Conservation (phyloP, 2,113 vertebrate species). For the Arothron firmamentum region DNA sequence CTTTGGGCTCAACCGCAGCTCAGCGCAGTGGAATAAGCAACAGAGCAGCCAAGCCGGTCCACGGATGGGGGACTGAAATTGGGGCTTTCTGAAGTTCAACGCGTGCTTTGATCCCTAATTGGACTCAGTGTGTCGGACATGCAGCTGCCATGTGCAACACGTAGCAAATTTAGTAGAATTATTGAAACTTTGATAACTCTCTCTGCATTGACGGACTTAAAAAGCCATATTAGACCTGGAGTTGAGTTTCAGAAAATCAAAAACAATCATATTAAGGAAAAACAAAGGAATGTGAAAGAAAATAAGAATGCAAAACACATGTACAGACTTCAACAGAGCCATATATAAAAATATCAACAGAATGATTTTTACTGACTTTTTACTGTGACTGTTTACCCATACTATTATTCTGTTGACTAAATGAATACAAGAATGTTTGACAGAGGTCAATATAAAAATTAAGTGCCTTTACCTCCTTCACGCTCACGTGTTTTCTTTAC, state of each 20-base stretch:
- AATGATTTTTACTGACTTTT: slow-evolving; percentile 42
- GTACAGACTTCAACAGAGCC: slow-evolving; percentile 50
- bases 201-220: slow-evolving; percentile 40
- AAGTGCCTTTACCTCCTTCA: slow-evolving; percentile 57
- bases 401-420: slow-evolving; percentile 45
- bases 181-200: slow-evolving; percentile 37
- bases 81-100: slow-evolving; percentile 84
- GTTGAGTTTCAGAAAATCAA: slow-evolving; percentile 34
- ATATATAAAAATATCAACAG: slow-evolving; percentile 36
- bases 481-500: slow-evolving; percentile 27
- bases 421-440: slow-evolving; percentile 44
- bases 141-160: slow-evolving; percentile 22
- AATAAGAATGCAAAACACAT: slow-evolving; percentile 30
- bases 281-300: slow-evolving; percentile 45
- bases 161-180: slow-evolving; percentile 32
- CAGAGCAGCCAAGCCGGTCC: slow-evolving; percentile 71
- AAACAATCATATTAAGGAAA: slow-evolving; percentile 30
- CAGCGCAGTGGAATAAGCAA: slow-evolving; percentile 62
- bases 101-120: slow-evolving; percentile 19
- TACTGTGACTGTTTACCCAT: slow-evolving; percentile 55
- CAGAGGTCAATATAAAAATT: slow-evolving; percentile 55
- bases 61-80: slow-evolving; percentile 85
- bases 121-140: slow-evolving; percentile 34
- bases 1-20: slow-evolving; percentile 64
- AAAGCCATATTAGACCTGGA: slow-evolving; percentile 63